These are phyloP conservation scores for Clytia hemisphaerica DNA, from an alignment of 30 jellyfish, hydroid and myxozoan genomes.

Conservation along the genomic window DNA sequence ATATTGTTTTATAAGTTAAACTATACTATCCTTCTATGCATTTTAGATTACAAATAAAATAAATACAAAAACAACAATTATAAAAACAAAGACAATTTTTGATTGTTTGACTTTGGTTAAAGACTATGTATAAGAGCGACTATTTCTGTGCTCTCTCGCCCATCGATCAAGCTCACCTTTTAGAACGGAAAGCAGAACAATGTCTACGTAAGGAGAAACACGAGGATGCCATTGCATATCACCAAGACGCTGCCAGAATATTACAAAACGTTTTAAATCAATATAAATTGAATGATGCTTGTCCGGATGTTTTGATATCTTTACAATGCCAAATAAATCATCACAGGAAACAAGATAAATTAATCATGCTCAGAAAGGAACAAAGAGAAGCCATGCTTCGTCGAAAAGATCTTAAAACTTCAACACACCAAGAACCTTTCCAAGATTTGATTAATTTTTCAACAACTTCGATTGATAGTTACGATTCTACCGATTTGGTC, in stretches of 20 bases:
- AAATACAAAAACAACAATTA: no score
- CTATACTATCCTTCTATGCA: no score
- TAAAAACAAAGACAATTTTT: no score
- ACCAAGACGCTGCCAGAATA: not conserved
- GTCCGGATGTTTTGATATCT: not conserved
- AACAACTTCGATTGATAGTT: slow-evolving; percentile 10
- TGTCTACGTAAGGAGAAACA: slow-evolving; percentile 1
- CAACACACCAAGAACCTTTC: not conserved
- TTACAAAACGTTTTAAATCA: not conserved
- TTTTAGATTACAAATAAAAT: no score
- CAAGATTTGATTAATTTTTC: not conserved
- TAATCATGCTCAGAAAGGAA: not conserved
- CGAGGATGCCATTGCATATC: slow-evolving; percentile 14
- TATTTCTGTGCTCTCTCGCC: slow-evolving; percentile 10
- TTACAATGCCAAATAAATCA: not conserved
- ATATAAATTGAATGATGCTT: not conserved
- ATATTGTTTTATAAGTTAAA: no score
- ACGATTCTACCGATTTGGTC: not conserved
- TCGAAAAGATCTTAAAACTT: not conserved
- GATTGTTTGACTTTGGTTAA: not conserved
- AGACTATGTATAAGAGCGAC: no score
- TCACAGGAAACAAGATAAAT: slow-evolving; percentile 5
- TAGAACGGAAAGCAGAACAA: slow-evolving; percentile 7
- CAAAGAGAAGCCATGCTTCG: no score
- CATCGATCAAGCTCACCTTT: not conserved